Evolutionary conservation across 1,140 invertebrate species (phyloP).

Genomic region (Nasonia giraulti): DNA sequence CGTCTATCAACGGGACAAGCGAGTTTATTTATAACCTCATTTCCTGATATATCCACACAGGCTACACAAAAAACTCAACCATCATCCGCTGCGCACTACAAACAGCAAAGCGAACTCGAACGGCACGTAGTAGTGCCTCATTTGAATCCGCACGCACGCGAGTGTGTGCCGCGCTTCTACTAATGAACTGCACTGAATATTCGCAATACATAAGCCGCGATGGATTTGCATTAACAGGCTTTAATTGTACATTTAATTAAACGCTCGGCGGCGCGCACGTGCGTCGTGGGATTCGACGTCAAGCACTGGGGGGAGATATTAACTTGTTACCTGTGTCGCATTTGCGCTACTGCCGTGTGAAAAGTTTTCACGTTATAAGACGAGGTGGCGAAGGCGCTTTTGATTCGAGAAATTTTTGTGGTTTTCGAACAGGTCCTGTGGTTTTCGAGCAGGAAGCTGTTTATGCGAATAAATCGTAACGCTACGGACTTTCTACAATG

Average conservation of each 20-base stretch:
- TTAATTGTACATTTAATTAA: slow-evolving; percentile 45
- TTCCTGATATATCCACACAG: too few species aligned
- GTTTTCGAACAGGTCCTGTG: too few species aligned
- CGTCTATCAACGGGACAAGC: too few species aligned
- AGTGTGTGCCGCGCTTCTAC: not conserved
- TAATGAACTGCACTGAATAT: slow-evolving; percentile 39
- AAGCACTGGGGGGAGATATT: not conserved
- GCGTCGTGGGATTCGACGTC: not conserved
- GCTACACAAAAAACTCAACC: too few species aligned
- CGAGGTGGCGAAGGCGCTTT: too few species aligned
- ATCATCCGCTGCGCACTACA: not conserved
- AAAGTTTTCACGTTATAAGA: too few species aligned
- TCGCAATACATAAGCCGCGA: slow-evolving; percentile 14
- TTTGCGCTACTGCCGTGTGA: too few species aligned
- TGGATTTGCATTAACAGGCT: slow-evolving; percentile 45
- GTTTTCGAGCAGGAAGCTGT: too few species aligned
- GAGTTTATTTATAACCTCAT: too few species aligned
- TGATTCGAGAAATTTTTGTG: too few species aligned
- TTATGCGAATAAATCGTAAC: too few species aligned
- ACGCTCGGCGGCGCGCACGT: not conserved
- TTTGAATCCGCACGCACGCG: slow-evolving; percentile 21
- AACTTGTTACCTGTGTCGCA: not conserved
- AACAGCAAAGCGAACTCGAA: not conserved
- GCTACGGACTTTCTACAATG: too few species aligned
- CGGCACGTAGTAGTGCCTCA: not conserved